These are phyloP conservation scores for Clamator glandarius DNA, from an alignment of 2,797 vertebrate genomes.

Conservation along the genomic window DNA sequence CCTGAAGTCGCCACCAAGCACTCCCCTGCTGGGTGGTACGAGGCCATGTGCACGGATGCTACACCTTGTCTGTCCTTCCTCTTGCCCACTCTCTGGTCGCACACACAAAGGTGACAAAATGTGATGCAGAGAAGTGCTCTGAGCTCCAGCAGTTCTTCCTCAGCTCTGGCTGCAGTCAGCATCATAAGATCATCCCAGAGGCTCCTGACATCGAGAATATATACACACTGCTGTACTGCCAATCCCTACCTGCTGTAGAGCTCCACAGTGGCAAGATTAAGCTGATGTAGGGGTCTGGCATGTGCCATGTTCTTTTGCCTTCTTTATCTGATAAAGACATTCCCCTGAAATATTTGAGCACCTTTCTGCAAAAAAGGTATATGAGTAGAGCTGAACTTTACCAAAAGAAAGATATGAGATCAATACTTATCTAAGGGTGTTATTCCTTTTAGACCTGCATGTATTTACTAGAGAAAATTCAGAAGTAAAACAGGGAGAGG, in stretches of 20 bases:
- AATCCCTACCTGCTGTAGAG: neutral
- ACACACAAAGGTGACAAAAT: neutral
- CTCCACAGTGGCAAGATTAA: neutral
- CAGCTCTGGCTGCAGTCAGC: neutral
- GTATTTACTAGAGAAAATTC: neutral
- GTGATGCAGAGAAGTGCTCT: neutral
- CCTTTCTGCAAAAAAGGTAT: neutral
- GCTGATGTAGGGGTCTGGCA: neutral
- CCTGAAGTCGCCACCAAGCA: neutral
- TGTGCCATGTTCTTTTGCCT: neutral
- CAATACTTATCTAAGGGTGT: neutral
- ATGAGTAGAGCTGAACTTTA: neutral
- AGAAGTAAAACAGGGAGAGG: neutral
- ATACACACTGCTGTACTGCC: neutral
- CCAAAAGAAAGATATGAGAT: neutral
- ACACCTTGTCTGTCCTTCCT: accelerated
- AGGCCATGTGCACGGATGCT: neutral
- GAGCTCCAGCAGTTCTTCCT: neutral
- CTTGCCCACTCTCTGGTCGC: accelerated
- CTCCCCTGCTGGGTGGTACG: neutral
- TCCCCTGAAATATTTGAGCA: neutral
- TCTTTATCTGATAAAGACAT: neutral
- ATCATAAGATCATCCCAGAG: neutral
- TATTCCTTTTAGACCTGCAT: neutral
- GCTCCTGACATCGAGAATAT: neutral